Base-by-base conservation (phyloP, 2,113 vertebrate genomes). In the Gnathonemus longibarbis region DNA sequence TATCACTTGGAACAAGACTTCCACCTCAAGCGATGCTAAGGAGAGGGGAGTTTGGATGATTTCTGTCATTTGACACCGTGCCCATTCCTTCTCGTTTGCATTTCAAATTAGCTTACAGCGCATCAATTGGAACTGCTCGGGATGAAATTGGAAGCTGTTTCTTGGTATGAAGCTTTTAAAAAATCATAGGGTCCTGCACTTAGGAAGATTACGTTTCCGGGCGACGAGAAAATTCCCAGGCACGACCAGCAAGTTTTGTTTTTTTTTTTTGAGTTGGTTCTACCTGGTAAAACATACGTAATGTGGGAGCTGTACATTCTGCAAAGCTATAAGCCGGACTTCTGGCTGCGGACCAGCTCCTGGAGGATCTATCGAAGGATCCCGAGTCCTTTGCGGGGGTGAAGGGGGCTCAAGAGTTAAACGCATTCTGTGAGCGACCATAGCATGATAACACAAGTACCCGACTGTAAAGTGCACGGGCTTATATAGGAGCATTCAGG, bases 401-500 rank as follows among this genome's bases (percentile, higher is more conserved):
- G 35, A 87, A 58, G 77, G 48, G 1, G 17, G 31, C 7, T 13
- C 7, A 89, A 3, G 10, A 24, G n/a, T 74, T 50, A 74, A 77
- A 70, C 2, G 49, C 5, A 2, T 53, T 80, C n/a, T 19, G 3
- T 13, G 39, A 6, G 21, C 24, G 39, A 52, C 11, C 15, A 21
- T 21, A 80, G 48, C 49, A n/a, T 6, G 35, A 42, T 31, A 52
- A 50, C 87, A 58, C 70, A 89, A 80, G 56, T 92, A 90, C 84
- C 93, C 90, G 86, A 92, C 53, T 90, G 91, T 93, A 92, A 94
- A 94, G 93, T 92, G 91, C 93, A 94, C 92, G 9, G 89, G 89
- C 94, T 95, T 95, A 94, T 94, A 94, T 94, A 90, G 91, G 91
- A 94, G 93, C 93, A 96, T 95, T 92, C 92, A 92, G 94, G 94